Evolutionary conservation across 2,888 invertebrate genomes (phyloP), one percentile per base, ranked within the genome.

Genomic region (Meandrusa payeni): DNA sequence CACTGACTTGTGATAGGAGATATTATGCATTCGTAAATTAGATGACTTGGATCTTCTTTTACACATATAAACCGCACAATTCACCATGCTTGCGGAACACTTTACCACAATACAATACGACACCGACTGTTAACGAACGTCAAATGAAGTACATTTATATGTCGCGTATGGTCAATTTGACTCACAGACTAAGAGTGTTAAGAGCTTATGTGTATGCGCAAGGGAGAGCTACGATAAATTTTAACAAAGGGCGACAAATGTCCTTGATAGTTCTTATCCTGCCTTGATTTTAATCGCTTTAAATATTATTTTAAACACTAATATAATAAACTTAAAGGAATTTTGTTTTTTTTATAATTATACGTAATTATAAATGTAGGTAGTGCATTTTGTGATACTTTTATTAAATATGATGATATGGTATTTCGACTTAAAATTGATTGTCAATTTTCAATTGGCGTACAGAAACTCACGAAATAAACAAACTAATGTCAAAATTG

Each of bases 161-260:
- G 5, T 34, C 27, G 27, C 41, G 19, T 41, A 41, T 41, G 41
- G 41, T 41, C 41, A 41, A 20, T 41, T 41, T 41, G 41, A n/a
- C 27, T 27, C 41, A 41, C 41, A 41, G 41, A 41, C 10, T 28
- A 28, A 15, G 28, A 3, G 13, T 28, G n/a, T n/a, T n/a, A n/a
- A n/a, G n/a, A n/a, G n/a, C n/a, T n/a, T n/a, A n/a, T n/a, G n/a
- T n/a, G n/a, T n/a, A n/a, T n/a, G n/a, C n/a, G n/a, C n/a, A n/a
- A n/a, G n/a, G n/a, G n/a, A n/a, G n/a, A n/a, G n/a, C n/a, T n/a
- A n/a, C n/a, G n/a, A n/a, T n/a, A n/a, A 24, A 7, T 24, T 24
- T 17, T 7, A 2, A 13, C 13, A 2, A 23, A 2, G 2, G 5
- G 5, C 20, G 11, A 10, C 3, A 12, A 20, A 19, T 10, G 15